Evolutionary conservation across 2,113 vertebrate species (phyloP), one percentile per base, ranked within the genome.

Genomic region (Ictidomys tridecemlineatus): DNA sequence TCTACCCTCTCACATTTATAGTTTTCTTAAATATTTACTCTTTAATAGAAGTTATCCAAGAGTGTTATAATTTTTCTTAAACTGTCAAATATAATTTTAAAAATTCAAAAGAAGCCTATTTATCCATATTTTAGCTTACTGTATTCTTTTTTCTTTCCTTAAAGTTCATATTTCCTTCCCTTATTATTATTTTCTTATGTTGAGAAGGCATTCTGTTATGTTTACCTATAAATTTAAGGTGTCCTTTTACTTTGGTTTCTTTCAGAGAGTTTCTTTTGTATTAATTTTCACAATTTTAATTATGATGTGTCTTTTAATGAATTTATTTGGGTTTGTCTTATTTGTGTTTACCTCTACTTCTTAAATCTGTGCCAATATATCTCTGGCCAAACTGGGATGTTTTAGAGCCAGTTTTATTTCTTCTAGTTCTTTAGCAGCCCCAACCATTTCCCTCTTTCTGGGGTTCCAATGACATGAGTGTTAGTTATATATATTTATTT

Each of bases 281-380:
- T 78, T 78, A 42, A 84, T 89, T 89, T 89, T 93, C 58, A 63
- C 6, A 89, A 77, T 8, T 42, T 92, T 32, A 87, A 74, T 74
- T 93, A 70, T 48, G 13, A 86, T 53, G 0, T 78, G 22, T 80
- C 42, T 56, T 83, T 20, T 85, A 45, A 78, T 51, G 10, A 1
- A 70, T 76, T 58, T 93, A 70, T 63, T 93, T 93, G 45, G 14
- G 1, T 42, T 42, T 87, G 61, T 61, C 30, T 28, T 72, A 22
- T 37, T 24, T 80, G 26, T 26, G 42, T 93, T 48, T 76, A 20
- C n/a, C 12, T 83, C 53, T 18, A 37, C 13, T 92, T 83, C 37
- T 45, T 58, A 32, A 91, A 91, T 91, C 22, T 92, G 24, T 84
- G 73, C 20, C 56, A 20, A 58, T 86, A 53, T 86, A 73, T 53